Evolutionary conservation across 2,797 vertebrate genomes (phyloP), one percentile per base, ranked within the genome.

Genomic region (Acanthornis magna): DNA sequence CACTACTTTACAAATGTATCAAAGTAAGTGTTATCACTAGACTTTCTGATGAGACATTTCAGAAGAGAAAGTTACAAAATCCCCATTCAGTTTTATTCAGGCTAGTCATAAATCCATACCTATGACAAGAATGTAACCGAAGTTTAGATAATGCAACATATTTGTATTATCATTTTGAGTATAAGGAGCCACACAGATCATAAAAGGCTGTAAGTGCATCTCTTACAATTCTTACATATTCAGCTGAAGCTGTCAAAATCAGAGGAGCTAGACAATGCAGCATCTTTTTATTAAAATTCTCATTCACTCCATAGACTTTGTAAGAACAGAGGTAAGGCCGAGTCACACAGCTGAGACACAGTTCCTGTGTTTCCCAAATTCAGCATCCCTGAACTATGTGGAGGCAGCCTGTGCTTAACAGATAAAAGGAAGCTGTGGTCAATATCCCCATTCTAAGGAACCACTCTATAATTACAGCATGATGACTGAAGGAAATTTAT

Each of bases 61-160:
- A 71, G 51, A 80, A 62, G 8, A 74, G n/a, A 93, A 87, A 89
- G 80, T 70, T 86, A 95, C 36, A 43, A 93, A 97, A 91, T 80
- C 26, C 30, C 71, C 79, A 63, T 60, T 78, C 74, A 60, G 40
- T 76, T 81, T 70, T n/a, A 85, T 79, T 84, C 67, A 93, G 70
- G 72, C 32, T 53, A 96, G 43, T 13, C 47, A 93, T 82, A 95
- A 95, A 88, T 88, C 68, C 66, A 6, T 34, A 78, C 5, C 71
- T 76, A 58, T 11, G 23, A 87, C 42, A 93, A 84, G 34, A 93
- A 78, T 40, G 11, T 47, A 80, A 93, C 7, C 72, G 11, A 80
- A 65, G 50, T 89, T 89, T 86, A 92, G 11, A 93, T 72, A 88
- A 42, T 75, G 51, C 27, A 91, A 80, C 53, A 87, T 34, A 85